phyloP scores from a whole-genome alignment of 2,113 vertebrate genomes.

The Forbesichthys papilliferus region DNA sequence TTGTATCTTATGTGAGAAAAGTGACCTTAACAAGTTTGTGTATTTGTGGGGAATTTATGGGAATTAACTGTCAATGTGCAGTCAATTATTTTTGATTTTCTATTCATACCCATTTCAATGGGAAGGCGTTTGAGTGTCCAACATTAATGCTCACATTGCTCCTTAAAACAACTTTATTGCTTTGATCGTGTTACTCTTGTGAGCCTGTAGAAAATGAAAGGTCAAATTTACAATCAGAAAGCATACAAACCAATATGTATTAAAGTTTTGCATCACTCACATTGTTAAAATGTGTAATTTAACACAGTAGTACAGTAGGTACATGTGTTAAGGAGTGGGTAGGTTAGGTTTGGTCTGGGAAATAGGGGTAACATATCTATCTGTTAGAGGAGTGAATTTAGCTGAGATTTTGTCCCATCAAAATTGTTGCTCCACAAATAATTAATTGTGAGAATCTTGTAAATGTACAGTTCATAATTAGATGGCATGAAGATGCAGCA shows the following conservation, averaged over 20 bases:
- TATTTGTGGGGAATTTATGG: background rate
- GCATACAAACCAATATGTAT: background rate
- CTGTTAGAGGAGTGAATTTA: too few relatives aligned
- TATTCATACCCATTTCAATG: background rate
- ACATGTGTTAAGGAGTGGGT: too few relatives aligned
- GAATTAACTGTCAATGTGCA: background rate
- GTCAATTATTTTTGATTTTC: background rate
- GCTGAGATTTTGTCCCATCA: too few relatives aligned
- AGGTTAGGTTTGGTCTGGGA: too few relatives aligned
- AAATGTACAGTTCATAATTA: background rate
- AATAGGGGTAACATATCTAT: too few relatives aligned
- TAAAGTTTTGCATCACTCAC: background rate
- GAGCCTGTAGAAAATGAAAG: too few relatives aligned
- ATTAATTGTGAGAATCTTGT: background rate
- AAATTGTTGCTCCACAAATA: too few relatives aligned
- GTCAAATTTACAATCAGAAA: background rate
- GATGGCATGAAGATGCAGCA: background rate
- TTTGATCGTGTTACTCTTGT: background rate
- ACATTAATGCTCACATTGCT: background rate
- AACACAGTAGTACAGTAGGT: too few relatives aligned
- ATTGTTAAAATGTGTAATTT: background rate
- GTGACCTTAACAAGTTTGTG: slow-evolving; percentile 8
- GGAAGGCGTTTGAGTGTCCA: background rate
- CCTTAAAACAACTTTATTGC: background rate
- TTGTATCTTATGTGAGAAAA: slow-evolving; percentile 14